A percentile compares a stretch with the other conserved stretches of the same genome.
These are phyloP conservation scores for Eristalis pertinax DNA, from an alignment of 2,888 invertebrate species.

Conservation along the genomic window DNA sequence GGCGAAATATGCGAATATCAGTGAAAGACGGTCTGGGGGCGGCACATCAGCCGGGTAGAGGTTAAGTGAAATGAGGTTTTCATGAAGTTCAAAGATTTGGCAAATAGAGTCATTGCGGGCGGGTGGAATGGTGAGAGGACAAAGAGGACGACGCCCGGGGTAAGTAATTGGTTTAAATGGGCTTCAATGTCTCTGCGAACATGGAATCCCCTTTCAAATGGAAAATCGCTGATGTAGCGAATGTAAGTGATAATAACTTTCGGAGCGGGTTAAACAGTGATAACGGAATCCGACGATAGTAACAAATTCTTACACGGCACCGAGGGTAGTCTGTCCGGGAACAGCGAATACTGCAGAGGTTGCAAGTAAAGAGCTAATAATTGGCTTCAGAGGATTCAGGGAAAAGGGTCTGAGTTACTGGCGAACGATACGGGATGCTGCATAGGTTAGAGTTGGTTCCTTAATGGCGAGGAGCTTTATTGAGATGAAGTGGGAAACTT, in stretches of 20 bases:
- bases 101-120: constrained; percentile 31
- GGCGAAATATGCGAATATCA: neutral
- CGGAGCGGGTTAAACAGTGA: neutral
- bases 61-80: constrained; percentile 55
- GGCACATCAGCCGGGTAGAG: constrained; percentile 15
- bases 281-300: constrained; percentile 16
- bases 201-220: neutral
- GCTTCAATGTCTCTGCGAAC: constrained; percentile 28
- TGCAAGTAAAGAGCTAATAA: neutral
- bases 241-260: constrained; percentile 21
- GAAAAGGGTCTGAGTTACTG: neutral
- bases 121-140: neutral
- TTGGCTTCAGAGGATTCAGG: neutral
- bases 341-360: neutral
- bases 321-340: neutral
- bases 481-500: neutral
- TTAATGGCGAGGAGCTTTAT: neutral
- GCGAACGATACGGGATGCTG: neutral
- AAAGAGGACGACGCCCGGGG: constrained; percentile 1
- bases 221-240: constrained; percentile 35
- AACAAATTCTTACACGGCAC: neutral
- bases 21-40: neutral
- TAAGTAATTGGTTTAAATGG: constrained; percentile 57
- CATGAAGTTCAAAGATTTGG: constrained; percentile 57
- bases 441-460: neutral